A percentile compares a stretch with the other conserved stretches of the same genome.
Conservation (phyloP, 2,888 invertebrate species). For the Ashinkailepas kermadecensis region DNA sequence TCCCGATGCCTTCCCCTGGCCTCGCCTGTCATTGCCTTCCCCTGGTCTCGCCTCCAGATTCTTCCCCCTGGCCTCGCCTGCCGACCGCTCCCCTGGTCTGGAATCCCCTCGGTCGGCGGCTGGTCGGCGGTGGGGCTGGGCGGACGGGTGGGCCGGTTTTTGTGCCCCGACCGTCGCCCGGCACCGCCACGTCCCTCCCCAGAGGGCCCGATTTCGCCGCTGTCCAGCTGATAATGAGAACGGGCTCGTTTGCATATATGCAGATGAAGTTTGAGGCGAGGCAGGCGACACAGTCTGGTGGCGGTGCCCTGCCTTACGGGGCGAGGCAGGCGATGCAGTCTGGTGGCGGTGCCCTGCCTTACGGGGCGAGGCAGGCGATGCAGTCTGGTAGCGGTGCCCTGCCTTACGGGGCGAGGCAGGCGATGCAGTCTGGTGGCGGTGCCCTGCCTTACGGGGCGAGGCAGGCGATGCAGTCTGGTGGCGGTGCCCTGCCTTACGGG, state of each 20-base stretch:
- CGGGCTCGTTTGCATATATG: constrained; percentile 16
- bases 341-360: no score
- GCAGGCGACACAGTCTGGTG: no score
- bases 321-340: no score
- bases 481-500: no score
- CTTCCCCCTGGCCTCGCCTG: not conserved
- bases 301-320: no score
- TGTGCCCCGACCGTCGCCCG: not conserved
- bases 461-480: no score
- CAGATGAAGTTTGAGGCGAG: not conserved
- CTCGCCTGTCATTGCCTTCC: not conserved
- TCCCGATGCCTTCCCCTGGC: not conserved
- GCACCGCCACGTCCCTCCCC: not conserved
- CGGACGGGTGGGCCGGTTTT: not conserved
- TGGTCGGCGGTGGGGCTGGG: not conserved
- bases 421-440: no score
- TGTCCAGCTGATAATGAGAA: not conserved
- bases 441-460: no score
- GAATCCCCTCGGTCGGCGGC: not conserved
- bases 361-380: no score
- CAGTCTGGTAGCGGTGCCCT: no score
- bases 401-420: no score
- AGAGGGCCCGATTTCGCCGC: not conserved
- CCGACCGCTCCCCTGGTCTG: not conserved
- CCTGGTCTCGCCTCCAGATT: not conserved